phyloP scores from a whole-genome alignment of 2,113 vertebrate genomes.

The Nicator chloris region DNA sequence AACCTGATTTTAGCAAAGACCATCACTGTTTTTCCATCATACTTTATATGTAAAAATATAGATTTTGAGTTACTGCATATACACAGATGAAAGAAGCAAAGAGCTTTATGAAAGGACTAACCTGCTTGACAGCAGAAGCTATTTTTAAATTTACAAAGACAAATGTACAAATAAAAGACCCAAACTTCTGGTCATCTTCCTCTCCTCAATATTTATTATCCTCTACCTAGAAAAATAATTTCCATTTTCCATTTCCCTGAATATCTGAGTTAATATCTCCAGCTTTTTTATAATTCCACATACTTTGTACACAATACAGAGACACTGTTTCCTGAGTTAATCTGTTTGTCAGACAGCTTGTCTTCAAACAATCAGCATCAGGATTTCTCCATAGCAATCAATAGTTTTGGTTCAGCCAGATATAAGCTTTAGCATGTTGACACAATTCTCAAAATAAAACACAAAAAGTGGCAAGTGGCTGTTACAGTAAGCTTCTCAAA shows the following conservation, averaged over 20 bases:
- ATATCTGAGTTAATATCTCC: not conserved
- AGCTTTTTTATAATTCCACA: not conserved
- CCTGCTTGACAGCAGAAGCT: not conserved
- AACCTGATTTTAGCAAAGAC: not conserved
- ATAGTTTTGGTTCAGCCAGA: not conserved
- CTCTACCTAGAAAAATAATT: not conserved
- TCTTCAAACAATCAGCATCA: conserved; percentile 22
- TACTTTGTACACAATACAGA: not conserved
- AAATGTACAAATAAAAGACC: not conserved
- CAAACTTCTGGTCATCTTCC: not conserved
- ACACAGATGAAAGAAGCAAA: not conserved
- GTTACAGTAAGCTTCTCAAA: not conserved
- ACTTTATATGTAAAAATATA: not conserved
- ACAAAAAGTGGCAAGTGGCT: not conserved
- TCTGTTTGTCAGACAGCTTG: not conserved
- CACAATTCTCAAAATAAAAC: not conserved
- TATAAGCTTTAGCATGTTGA: not conserved
- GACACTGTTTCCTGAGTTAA: not conserved
- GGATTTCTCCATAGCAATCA: not conserved
- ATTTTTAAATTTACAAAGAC: not conserved
- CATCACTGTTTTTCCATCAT: not conserved
- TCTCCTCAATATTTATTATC: not conserved
- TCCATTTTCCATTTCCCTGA: not conserved
- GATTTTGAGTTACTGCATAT: not conserved
- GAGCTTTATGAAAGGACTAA: not conserved